Evolutionary conservation across 2,888 invertebrate species (phyloP), one percentile per base, ranked within the genome.

Genomic region (Anodontia alba): DNA sequence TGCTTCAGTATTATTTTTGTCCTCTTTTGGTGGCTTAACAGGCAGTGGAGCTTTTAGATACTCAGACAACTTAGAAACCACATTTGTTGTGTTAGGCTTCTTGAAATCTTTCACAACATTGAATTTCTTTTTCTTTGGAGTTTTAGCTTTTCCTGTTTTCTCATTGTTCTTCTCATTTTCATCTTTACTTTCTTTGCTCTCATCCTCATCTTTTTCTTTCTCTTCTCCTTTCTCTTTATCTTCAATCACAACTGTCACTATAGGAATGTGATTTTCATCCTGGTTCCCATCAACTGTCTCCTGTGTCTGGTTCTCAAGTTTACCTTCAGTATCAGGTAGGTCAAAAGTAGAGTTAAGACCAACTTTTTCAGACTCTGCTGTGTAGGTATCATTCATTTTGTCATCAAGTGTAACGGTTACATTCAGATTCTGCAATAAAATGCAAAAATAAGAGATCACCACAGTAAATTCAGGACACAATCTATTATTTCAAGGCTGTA

Each of bases 11-110:
- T 87, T 85, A 43, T 81, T 83, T 42, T 87, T 86, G 69, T 92
- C 91, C 33, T 91, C 90, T 42, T 87, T 90, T 7, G 85, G 86
- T 5, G 84, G 86, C 71, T 91, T 90, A 31, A 84, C 81, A 23
- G 92, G 91, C 1, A 87, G 75, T 20, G 92, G 90, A 0, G 90
- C 76, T 62, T 91, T 91, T 29, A 92, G 89, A 73, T 92, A 92
- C 77, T 91, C 91, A 10, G 92, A 89, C 57, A 92, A 81, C 42
- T 87, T 86, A 33, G 92, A 92, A 1, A 88, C 86, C 12, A 91
- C 92, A 57, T 90, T 90, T 10, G 88, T 86, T 10, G 87, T 85
- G 66, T 91, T 90, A 15, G 91, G 91, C 81, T 91, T 91, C 80
- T 90, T 92, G 69, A 90, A 89, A 49, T 90, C 90, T 46, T 86